Base-by-base conservation (phyloP, 37 sponge, comb jelly and placozoan genomes). In the Oopsacas minuta region DNA sequence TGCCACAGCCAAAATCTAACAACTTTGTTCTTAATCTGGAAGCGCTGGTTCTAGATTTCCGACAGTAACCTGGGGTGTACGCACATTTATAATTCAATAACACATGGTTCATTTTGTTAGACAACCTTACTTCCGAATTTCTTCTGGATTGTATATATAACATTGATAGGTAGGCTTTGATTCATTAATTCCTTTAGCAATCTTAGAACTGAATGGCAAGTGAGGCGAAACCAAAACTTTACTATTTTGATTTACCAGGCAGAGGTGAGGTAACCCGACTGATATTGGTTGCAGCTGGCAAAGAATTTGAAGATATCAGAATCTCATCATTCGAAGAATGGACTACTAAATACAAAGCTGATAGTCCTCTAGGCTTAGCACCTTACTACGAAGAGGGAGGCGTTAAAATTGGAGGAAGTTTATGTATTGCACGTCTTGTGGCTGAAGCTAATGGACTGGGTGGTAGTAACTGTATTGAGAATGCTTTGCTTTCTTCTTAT, bases 381-480 rank as follows among this genome's bases (percentile, higher is more conserved):
- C 75, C 75, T n/a, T 61, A 20, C 75, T 61, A 61, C 75, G 75
- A 61, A n/a, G 75, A 61, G 30, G 75, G 75, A 10, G 75, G 75
- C 30, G 75, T 61, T 10, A 61, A 61, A 12, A 5, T 61, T 20
- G 7, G 75, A 20, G 75, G 75, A 25, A 61, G 75, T 12, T 34
- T 61, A 12, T 25, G 32, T 61, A 61, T 61, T 32, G 75, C 75
- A 20, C 75, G 75, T 10, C 28, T 32, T 61, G 75, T 61, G 28
- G 75, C 28, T 5, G 75, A 61, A 61, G 28, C 5, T 25, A 5
- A 61, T 61, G 75, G 75, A 32, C 75, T 61, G 1, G 75, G 75
- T 32, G 75, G 75, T 3, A 3, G 1, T n/a, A 61, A 12, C 28
- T 3, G 1, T 7, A 25, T 61, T 25, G 75, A 61, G 30, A 61